Conservation (phyloP, 2,888 invertebrate genomes). For the Andrena trimmerana region DNA sequence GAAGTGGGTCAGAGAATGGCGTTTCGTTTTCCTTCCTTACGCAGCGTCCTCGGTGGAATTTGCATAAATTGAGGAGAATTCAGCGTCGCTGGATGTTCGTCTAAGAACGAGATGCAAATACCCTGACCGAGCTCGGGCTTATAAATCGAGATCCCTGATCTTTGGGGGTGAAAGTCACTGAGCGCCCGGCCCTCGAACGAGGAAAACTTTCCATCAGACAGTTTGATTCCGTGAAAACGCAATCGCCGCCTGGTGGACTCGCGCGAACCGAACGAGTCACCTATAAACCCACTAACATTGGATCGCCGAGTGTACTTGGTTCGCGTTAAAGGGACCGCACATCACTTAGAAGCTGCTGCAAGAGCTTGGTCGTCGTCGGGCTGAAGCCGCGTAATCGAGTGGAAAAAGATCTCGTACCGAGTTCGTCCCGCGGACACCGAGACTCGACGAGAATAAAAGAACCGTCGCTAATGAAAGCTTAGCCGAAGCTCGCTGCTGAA, state of each 20-base stretch:
- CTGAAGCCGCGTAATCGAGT: no score
- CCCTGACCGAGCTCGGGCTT: slow-evolving; percentile 28
- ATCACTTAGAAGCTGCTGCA: not conserved
- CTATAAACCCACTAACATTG: slow-evolving; percentile 18
- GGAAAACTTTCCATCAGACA: slow-evolving; percentile 56
- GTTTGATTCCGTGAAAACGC: slow-evolving; percentile 51
- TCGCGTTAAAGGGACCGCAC: slow-evolving; percentile 6
- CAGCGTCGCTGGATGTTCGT: not conserved
- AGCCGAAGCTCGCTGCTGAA: not conserved
- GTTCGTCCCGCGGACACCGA: not conserved
- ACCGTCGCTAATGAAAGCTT: slow-evolving; percentile 16
- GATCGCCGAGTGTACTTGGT: not conserved
- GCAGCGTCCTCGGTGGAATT: slow-evolving; percentile 24
- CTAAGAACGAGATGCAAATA: slow-evolving; percentile 39
- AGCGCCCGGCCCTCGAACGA: slow-evolving; percentile 10
- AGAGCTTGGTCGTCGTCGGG: not conserved
- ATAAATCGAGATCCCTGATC: slow-evolving; percentile 37
- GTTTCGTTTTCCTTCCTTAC: slow-evolving; percentile 19
- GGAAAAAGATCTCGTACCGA: not conserved
- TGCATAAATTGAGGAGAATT: slow-evolving; percentile 42
- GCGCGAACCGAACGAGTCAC: slow-evolving; percentile 16
- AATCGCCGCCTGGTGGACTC: slow-evolving; percentile 25
- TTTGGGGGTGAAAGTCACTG: slow-evolving; percentile 45
- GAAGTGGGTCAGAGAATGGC: not conserved
- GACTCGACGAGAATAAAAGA: slow-evolving; percentile 14